A percentile compares a stretch with the other conserved stretches of the same genome.
These are phyloP conservation scores for Harpalus rubripes DNA, from an alignment of 2,888 invertebrate species.

Conservation along the genomic window DNA sequence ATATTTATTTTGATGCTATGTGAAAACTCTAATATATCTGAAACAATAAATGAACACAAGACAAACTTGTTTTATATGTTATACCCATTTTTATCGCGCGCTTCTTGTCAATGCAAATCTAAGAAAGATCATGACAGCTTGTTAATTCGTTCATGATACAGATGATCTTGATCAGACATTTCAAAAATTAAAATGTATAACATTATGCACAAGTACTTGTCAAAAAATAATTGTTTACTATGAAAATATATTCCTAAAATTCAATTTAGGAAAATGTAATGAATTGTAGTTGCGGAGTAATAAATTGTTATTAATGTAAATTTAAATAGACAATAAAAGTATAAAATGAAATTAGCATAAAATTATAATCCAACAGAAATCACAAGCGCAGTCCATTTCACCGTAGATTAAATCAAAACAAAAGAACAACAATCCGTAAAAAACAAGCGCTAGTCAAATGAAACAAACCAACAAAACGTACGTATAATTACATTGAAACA, in stretches of 20 bases:
- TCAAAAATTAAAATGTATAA: no score
- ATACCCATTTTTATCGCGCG: no score
- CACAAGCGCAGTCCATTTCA: conserved; percentile 36
- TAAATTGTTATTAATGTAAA: conserved; percentile 27
- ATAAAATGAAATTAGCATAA: conserved; percentile 40
- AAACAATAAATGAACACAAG: no score
- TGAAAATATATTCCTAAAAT: not conserved
- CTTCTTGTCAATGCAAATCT: no score
- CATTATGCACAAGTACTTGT: no score
- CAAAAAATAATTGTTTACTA: not conserved
- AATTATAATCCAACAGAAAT: conserved; percentile 34
- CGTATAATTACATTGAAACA: conserved; percentile 54
- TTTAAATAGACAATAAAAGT: conserved; percentile 39
- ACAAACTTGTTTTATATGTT: no score
- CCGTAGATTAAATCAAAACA: conserved; percentile 57
- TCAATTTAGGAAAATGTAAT: not conserved
- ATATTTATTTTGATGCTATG: no score
- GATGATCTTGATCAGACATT: no score
- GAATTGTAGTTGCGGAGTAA: not conserved
- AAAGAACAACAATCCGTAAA: conserved; percentile 48
- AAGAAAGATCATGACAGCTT: no score
- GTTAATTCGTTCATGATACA: no score
- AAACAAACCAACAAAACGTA: conserved; percentile 55
- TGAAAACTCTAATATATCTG: no score
- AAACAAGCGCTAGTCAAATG: conserved; percentile 51